phyloP scores from a whole-genome alignment of 2,888 invertebrate genomes.

The Acleris laterana region DNA sequence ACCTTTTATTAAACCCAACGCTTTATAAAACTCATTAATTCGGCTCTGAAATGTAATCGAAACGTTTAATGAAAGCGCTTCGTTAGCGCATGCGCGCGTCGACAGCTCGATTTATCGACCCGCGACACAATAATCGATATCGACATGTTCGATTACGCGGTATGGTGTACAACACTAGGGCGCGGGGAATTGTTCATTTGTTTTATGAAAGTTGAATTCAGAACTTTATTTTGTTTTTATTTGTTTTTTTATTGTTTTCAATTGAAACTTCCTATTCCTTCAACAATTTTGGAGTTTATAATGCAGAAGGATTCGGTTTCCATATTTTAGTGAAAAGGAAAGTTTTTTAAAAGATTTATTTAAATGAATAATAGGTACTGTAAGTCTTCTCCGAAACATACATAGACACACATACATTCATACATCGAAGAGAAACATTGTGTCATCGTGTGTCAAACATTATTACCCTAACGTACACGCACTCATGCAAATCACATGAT shows the following conservation, averaged over 20 bases:
- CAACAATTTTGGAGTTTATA: too few species aligned
- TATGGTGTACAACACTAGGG: conserved; percentile 54
- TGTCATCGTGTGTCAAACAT: background rate
- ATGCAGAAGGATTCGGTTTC: too few species aligned
- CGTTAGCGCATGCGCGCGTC: conserved; percentile 62
- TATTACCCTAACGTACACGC: background rate
- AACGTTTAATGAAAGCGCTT: conserved; percentile 67
- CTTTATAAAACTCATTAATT: conserved; percentile 72
- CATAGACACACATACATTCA: too few species aligned
- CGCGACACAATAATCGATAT: conserved; percentile 70
- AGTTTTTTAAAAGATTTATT: too few species aligned
- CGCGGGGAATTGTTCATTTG: conserved; percentile 16
- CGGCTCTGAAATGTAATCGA: conserved; percentile 65
- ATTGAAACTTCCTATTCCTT: background rate
- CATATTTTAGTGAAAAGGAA: too few species aligned
- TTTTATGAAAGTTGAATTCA: conserved; percentile 3
- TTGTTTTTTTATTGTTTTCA: background rate
- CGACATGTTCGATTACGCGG: conserved; percentile 58
- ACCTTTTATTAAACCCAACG: conserved; percentile 43
- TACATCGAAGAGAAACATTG: too few species aligned
- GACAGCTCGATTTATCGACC: conserved; percentile 67
- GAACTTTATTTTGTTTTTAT: background rate
- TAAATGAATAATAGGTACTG: too few species aligned
- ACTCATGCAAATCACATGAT: background rate
- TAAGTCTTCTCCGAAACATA: too few species aligned